Base-by-base conservation (phyloP, 1,140 invertebrate species). In the Plutomurus gul region DNA sequence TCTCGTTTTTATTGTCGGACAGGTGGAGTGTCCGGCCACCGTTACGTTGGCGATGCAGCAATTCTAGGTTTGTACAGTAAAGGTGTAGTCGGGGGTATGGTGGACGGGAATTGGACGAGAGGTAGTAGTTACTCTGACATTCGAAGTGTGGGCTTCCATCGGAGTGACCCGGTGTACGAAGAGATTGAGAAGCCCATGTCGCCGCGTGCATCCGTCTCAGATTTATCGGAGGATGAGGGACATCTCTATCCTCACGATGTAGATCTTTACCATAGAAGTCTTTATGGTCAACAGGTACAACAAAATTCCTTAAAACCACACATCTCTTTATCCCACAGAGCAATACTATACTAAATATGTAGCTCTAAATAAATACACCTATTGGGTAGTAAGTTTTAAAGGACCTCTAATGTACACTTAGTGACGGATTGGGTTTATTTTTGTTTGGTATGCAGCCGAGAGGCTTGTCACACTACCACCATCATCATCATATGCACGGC, bases 61-160 rank as follows among this genome's bases (percentile, higher is more conserved):
- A 79, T 81, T 33, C 47, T 82, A 70, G 83, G 83, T 43, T 75
- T 84, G 36, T 82, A 81, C 49, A 76, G 60, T 56, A 81, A 80
- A 65, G 80, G 78, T 18, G 47, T 49, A 18, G 73, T 56, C 20
- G 43, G 49, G 33, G 51, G 51, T 4, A 60, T 56, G 37, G 20
- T 80, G 13, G 83, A 84, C 25, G 83, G 83, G 20, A 81, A 51
- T 65, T 84, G 83, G 83, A 80, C 80, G 51, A 77, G 83, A 76
- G 83, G 83, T 25, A 82, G 83, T 33, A 84, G 83, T 51, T 84
- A 84, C 71, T 84, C 83, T 3, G 83, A 84, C 71, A 82, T 84
- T 70, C 76, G 83, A 18, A 82, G 71, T 47, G 60, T 71, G 16
- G 78, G 77, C 30, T 78, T 80, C 36, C 78, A 78, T 39, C 78